Evolutionary conservation across 2,888 invertebrate genomes (phyloP).

Genomic region (Pheosia gnoma): DNA sequence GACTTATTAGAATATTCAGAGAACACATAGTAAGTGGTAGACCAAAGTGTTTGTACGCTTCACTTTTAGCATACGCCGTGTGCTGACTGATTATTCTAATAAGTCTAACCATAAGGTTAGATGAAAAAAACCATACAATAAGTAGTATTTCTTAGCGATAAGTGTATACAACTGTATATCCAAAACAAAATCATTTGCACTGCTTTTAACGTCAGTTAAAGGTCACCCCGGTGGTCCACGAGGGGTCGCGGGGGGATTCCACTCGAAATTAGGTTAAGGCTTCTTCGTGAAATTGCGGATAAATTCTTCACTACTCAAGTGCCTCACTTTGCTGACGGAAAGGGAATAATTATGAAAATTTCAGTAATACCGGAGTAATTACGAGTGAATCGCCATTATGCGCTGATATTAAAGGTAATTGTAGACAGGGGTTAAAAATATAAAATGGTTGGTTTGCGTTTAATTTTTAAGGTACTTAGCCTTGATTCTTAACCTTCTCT

Average conservation of each 20-base stretch:
- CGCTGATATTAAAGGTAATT: background rate
- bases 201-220: slow-evolving; percentile 1
- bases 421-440: background rate
- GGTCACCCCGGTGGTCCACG: background rate
- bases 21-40: too few species aligned
- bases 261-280: slow-evolving; percentile 38
- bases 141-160: too few species aligned
- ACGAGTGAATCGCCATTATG: slow-evolving; percentile 20
- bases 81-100: too few species aligned
- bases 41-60: too few species aligned
- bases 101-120: too few species aligned
- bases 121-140: too few species aligned
- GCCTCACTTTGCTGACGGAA: slow-evolving; percentile 32
- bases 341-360: slow-evolving; percentile 43
- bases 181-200: slow-evolving; percentile 1
- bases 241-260: background rate
- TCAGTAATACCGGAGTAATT: slow-evolving; percentile 37
- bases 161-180: background rate
- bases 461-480: too few species aligned
- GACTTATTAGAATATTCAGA: too few species aligned
- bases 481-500: too few species aligned
- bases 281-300: slow-evolving; percentile 33
- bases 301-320: slow-evolving; percentile 41
- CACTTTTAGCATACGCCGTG: too few species aligned
- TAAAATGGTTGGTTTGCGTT: background rate